Percentiles rank a stretch among this genome's conserved stretches.
Conservation (phyloP, 2,797 vertebrate species). For the Enteromius paludinosus region DNA sequence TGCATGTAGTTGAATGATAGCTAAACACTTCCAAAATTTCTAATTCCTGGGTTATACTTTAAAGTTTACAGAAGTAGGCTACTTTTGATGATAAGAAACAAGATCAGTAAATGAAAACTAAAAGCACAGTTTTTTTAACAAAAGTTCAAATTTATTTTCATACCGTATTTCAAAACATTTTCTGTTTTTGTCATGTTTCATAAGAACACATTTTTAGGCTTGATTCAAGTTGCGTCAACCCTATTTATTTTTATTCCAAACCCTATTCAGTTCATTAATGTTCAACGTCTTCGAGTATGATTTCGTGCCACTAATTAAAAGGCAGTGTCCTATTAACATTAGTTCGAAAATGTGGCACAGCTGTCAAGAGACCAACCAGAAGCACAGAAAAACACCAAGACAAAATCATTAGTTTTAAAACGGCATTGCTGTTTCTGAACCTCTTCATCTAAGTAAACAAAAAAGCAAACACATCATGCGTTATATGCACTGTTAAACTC, state of each 20-base stretch:
- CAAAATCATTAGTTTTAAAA: background rate
- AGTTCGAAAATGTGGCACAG: slow-evolving; percentile 11
- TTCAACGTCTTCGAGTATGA: slow-evolving; percentile 11
- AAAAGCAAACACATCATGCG: slow-evolving; percentile 28
- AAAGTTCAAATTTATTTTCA: background rate
- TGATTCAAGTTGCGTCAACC: background rate
- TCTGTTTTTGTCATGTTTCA: background rate
- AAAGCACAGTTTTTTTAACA: background rate
- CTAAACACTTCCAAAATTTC: background rate
- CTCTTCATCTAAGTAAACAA: background rate
- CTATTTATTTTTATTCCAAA: background rate
- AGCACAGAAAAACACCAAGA: background rate
- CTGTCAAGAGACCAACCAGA: slow-evolving; percentile 14
- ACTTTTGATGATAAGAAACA: background rate
- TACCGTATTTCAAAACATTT: background rate
- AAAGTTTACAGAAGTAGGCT: background rate
- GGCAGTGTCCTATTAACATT: background rate
- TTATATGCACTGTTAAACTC: background rate
- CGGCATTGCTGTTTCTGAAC: background rate
- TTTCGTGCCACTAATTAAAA: background rate
- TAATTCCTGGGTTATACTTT: background rate
- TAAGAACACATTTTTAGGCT: background rate
- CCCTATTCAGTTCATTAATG: background rate
- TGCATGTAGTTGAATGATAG: background rate
- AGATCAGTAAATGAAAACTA: background rate